These are phyloP conservation scores for Camelus dromedarius DNA, from an alignment of 2,113 vertebrate species.

Conservation along the genomic window DNA sequence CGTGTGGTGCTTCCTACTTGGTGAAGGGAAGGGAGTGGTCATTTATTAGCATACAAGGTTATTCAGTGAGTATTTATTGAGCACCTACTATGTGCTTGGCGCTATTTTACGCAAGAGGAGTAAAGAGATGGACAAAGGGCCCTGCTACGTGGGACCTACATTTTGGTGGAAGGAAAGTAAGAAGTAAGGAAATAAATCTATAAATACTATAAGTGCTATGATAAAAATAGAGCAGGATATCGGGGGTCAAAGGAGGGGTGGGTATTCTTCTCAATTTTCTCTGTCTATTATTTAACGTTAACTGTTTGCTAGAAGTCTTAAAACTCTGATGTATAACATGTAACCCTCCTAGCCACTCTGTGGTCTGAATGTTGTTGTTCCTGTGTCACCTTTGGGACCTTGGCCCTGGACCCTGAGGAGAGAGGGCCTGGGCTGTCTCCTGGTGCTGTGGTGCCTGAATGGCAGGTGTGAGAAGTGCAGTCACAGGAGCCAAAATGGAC, in stretches of 20 bases:
- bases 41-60: not conserved
- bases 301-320: not conserved
- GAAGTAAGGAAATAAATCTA: not conserved
- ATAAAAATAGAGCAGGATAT: accelerated
- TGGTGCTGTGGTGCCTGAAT: not conserved
- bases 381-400: not conserved
- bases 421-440: not conserved
- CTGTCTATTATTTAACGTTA: not conserved
- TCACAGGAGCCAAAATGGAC: not conserved
- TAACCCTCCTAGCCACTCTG: not conserved
- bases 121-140: not conserved
- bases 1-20: accelerated
- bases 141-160: not conserved
- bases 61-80: not conserved
- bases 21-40: not conserved
- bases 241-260: accelerated
- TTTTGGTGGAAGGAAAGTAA: not conserved
- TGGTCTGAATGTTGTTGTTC: not conserved
- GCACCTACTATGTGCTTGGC: not conserved
- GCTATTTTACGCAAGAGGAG: not conserved
- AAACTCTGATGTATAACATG: not conserved
- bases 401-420: not conserved
- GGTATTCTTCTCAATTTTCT: not conserved
- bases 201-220: not conserved
- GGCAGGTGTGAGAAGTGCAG: not conserved